Base-by-base conservation (phyloP, 2,888 invertebrate genomes). In the Synanthedon myopaeformis region DNA sequence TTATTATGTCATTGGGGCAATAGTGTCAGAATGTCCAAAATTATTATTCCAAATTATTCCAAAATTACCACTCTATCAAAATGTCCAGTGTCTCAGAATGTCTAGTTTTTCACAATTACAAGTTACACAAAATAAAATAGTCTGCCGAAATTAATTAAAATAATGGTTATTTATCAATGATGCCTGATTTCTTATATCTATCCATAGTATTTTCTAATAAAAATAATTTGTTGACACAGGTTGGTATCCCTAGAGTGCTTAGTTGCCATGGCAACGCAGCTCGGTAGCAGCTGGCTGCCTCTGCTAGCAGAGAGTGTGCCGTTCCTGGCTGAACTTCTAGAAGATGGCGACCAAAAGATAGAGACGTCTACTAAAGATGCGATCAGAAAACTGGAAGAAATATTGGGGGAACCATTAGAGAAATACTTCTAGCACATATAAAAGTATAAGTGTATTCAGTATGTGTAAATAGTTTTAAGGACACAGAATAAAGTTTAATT, bases 271-370 rank as follows among this genome's bases (percentile, higher is more conserved):
- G 96, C 95, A 3, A 90, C 91, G 51, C 95, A 94, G 71, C 85
- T 98, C 1, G 96, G 95, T 3, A 95, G 96, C 73, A 95, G 95
- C 69, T 98, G 96, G 82, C 89, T 96, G 63, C 92, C 96, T 0
- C 88, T 98, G 1, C 78, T 98, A 52, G 96, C 98, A 0, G 98
- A 98, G 73, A 96, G 96, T 4, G 94, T 98, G 57, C 97, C 97
- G 0, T 97, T 97, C 89, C 86, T 98, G 42, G 96, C 97, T 0
- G 98, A 98, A 73, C 86, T 98, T 13, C 89, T 98, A 63, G 98
- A 98, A 88, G 97, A 96, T 69, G 95, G 95, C 60, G 93, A 94
- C 59, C 92, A 93, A 59, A 89, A 88, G 41, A 96, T 97, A 42
- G 97, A 97, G 72, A 89, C 91, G 49, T 90, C 91, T 49, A 94